Percentiles rank a stretch among this genome's conserved stretches.
phyloP scores from a whole-genome alignment of 2,888 invertebrate species.

The Empis livida region DNA sequence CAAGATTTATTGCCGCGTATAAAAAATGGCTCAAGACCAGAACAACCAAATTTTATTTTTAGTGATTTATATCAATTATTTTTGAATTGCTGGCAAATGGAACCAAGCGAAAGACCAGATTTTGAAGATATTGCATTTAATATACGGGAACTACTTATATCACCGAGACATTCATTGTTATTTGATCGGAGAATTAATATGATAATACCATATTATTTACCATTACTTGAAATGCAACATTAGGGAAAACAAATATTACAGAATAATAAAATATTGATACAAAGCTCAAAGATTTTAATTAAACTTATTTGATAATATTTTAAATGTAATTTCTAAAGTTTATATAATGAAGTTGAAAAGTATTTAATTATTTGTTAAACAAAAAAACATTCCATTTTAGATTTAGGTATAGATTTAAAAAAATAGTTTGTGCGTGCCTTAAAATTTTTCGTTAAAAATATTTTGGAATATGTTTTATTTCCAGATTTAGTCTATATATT shows the following conservation, averaged over 20 bases:
- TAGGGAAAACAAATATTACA: constrained; percentile 6
- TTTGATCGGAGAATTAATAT: constrained; percentile 24
- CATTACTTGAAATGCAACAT: constrained; percentile 29
- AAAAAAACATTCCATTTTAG: no score
- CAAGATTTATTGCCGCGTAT: constrained; percentile 56
- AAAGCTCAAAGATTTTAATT: no score
- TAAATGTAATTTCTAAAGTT: no score
- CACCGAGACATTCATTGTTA: constrained; percentile 29
- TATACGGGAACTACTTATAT: constrained; percentile 32
- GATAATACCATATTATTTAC: constrained; percentile 31
- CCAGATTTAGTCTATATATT: no score
- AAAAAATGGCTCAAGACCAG: constrained; percentile 54
- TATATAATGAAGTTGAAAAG: no score
- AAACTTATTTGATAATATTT: no score
- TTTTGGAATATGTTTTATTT: no score
- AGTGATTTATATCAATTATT: constrained; percentile 72
- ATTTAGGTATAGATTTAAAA: no score
- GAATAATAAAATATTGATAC: no score
- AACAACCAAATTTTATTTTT: constrained; percentile 59
- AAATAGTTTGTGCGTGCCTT: no score
- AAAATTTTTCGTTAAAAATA: no score
- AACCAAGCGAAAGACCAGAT: constrained; percentile 64
- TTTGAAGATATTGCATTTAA: constrained; percentile 47
- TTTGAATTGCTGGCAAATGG: constrained; percentile 72
- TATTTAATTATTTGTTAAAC: no score